Evolutionary conservation across 2,888 invertebrate genomes (phyloP).

Genomic region (Acanthosepion lycidas): DNA sequence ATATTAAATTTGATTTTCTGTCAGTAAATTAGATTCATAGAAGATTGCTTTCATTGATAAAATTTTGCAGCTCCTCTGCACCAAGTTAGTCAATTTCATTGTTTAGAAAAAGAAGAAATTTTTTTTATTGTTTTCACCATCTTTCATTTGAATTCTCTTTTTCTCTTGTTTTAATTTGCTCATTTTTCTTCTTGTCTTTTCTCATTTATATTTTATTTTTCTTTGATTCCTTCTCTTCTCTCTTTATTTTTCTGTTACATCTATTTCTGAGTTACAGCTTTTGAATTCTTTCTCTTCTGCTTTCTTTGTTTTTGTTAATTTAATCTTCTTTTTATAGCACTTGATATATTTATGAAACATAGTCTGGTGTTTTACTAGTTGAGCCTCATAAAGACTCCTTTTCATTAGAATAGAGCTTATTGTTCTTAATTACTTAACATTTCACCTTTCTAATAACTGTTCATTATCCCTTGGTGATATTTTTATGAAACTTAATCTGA

Average conservation of each 20-base stretch:
- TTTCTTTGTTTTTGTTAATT: background rate
- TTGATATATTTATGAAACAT: background rate
- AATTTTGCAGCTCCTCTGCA: too few relatives aligned
- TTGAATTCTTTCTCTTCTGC: background rate
- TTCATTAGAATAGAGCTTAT: background rate
- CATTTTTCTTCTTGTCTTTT: background rate
- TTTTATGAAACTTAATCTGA: background rate
- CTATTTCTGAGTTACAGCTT: background rate
- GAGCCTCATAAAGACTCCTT: background rate
- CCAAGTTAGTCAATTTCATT: too few relatives aligned
- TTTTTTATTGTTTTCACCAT: background rate
- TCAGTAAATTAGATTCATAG: too few relatives aligned
- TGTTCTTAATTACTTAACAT: background rate
- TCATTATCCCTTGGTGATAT: background rate
- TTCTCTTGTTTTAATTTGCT: background rate
- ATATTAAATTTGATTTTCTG: too few relatives aligned
- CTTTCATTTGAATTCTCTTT: background rate
- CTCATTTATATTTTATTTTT: background rate
- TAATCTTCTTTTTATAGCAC: background rate
- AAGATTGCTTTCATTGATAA: too few relatives aligned
- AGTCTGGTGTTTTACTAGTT: background rate
- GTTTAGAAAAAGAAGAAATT: too few relatives aligned
- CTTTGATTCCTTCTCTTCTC: background rate
- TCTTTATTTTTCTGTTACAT: background rate
- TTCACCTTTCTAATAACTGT: background rate